Evolutionary conservation across 2,888 invertebrate species (phyloP).

Genomic region (Iselma pallidipennis): DNA sequence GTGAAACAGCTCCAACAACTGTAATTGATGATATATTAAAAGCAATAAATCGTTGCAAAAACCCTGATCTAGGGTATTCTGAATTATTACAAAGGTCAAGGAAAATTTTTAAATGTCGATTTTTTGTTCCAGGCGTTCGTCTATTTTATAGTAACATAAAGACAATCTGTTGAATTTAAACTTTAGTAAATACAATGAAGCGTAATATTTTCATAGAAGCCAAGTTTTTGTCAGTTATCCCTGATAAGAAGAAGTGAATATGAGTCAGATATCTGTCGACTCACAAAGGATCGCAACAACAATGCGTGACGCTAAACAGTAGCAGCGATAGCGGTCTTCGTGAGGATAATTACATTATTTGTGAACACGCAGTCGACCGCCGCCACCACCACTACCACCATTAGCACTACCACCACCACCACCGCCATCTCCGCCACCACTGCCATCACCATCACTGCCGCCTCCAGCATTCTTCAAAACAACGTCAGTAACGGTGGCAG

Average conservation of each 20-base stretch:
- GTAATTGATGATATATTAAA: conserved; percentile 4
- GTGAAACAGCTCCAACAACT: not conserved
- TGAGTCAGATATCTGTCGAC: conserved; percentile 8
- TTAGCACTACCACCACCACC: not conserved
- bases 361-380: conserved; percentile 42
- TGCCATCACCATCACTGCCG: not conserved
- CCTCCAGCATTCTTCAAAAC: conserved; percentile 6
- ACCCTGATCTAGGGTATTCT: not conserved
- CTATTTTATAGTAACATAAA: not conserved
- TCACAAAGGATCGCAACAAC: conserved; percentile 23
- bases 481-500: conserved; percentile 30
- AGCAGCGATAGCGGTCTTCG: conserved; percentile 31
- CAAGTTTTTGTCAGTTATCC: not conserved
- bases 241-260: conserved; percentile 3
- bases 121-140: too few species aligned
- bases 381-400: conserved; percentile 6
- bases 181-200: too few species aligned
- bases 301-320: conserved; percentile 22
- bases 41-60: not conserved
- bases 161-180: too few species aligned
- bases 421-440: not conserved
- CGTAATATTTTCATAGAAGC: not conserved
- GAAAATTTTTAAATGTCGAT: too few species aligned
- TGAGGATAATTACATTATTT: conserved; percentile 49
- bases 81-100: not conserved